phyloP scores from a whole-genome alignment of 2,888 invertebrate species.

The Cantharis rufa region DNA sequence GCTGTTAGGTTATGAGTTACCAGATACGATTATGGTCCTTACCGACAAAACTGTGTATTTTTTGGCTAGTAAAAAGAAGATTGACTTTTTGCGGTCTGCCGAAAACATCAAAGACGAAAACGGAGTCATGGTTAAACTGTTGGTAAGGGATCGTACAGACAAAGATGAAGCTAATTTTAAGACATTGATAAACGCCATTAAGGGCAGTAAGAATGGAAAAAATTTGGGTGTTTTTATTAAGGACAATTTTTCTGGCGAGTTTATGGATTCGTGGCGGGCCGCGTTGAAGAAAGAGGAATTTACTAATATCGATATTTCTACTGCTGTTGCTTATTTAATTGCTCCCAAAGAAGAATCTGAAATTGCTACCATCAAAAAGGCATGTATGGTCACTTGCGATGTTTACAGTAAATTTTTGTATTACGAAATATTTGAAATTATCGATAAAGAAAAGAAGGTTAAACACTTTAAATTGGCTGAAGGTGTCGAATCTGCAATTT shows the following conservation, averaged over 20 bases:
- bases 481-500: slow-evolving; percentile 89
- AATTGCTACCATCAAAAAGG: slow-evolving; percentile 86
- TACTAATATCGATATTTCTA: slow-evolving; percentile 85
- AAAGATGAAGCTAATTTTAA: slow-evolving; percentile 92
- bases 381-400: slow-evolving; percentile 90
- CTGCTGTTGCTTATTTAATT: slow-evolving; percentile 83
- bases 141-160: slow-evolving; percentile 87
- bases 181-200: slow-evolving; percentile 75
- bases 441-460: slow-evolving; percentile 98
- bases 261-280: slow-evolving; percentile 89
- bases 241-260: slow-evolving; percentile 92
- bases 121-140: slow-evolving; percentile 79
- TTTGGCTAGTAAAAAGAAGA: slow-evolving; percentile 96
- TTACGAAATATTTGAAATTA: slow-evolving; percentile 97
- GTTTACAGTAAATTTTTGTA: slow-evolving; percentile 95
- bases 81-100: slow-evolving; percentile 91
- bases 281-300: slow-evolving; percentile 77
- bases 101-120: slow-evolving; percentile 83
- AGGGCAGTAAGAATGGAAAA: slow-evolving; percentile 87
- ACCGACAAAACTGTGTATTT: slow-evolving; percentile 85
- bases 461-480: slow-evolving; percentile 94
- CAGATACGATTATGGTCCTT: slow-evolving; percentile 93
- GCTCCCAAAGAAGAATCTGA: slow-evolving; percentile 95
- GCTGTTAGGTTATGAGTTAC: slow-evolving; percentile 95
- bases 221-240: slow-evolving; percentile 88